Evolutionary conservation across 2,113 vertebrate genomes (phyloP), one percentile per base, ranked within the genome.

Genomic region (Lophura nycthemera): DNA sequence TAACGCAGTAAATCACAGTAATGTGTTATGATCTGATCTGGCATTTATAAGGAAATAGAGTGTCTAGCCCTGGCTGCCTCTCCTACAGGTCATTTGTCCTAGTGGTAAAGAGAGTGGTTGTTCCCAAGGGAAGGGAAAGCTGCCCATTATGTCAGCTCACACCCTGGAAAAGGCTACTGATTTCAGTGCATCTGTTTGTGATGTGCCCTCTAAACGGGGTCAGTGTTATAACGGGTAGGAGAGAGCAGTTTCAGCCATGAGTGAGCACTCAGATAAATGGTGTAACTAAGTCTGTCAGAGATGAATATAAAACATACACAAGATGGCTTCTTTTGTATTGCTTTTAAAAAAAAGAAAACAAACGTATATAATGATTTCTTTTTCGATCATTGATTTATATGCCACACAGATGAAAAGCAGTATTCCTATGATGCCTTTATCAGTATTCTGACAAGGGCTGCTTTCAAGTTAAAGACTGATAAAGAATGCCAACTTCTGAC

Each of bases 371-470:
- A 95, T 95, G 93, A 93, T 95, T 96, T 94, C 84, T 82, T 67
- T 95, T 73, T 88, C 88, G 95, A 87, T 94, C 96, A 96, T 97
- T 96, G 97, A 97, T 97, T 98, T 96, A 93, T 78, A 91, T 97
- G 97, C 96, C 97, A 98, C 90, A 83, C 70, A 95, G 95, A 98
- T 98, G 95, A 98, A 98, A 97, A 97, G 96, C 92, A 97, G 90
- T 94, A 92, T 97, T 96, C 95, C 95, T 93, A 69, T 97, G 96
- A 97, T 90, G 90, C 81, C 89, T 97, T 97, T 96, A 96, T 97
- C 93, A 87, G 97, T 97, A 94, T 91, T 96, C 93, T 97, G 96
- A 97, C 95, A 97, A 92, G 94, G 95, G 82, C 91, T 96, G 96
- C 97, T 97, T 97, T 98, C 93, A 97, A 96, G 96, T 96, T 96